Evolutionary conservation across 2,888 invertebrate species (phyloP).

Genomic region (Desoria tigrina): DNA sequence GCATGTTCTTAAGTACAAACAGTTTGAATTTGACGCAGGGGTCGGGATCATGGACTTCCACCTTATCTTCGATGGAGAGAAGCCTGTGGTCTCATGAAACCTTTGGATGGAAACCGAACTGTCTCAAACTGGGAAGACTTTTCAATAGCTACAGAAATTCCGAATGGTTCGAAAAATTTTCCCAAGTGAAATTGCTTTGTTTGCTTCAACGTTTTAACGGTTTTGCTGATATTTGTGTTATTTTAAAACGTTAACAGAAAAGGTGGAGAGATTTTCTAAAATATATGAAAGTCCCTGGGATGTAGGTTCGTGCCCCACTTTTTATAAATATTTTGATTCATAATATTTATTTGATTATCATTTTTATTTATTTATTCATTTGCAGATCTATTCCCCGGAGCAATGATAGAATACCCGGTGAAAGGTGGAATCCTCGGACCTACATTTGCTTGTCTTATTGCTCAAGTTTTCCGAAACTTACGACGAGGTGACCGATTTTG

Average conservation of each 20-base stretch:
- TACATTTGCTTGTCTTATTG: constrained; percentile 62
- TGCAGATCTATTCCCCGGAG: constrained; percentile 58
- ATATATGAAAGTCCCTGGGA: constrained; percentile 52
- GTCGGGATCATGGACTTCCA: constrained; percentile 82
- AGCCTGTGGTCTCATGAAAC: constrained; percentile 70
- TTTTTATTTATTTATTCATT: constrained; percentile 5
- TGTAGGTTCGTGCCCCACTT: constrained; percentile 37
- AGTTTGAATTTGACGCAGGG: too few relatives aligned
- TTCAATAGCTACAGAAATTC: constrained; percentile 50
- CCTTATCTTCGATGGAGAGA: constrained; percentile 77
- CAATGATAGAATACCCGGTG: constrained; percentile 57
- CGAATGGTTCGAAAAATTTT: too few relatives aligned
- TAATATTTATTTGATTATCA: background rate
- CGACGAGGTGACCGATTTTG: constrained; percentile 61
- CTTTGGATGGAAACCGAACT: constrained; percentile 53
- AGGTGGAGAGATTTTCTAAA: constrained; percentile 45
- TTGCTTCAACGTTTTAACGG: background rate
- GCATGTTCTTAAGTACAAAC: too few relatives aligned
- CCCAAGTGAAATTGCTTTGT: background rate
- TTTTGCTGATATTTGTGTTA: background rate
- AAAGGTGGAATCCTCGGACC: constrained; percentile 58
- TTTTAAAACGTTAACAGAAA: constrained; percentile 35
- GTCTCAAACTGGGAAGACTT: constrained; percentile 72
- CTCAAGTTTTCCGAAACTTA: constrained; percentile 58
- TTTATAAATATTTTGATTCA: background rate